Percentiles rank a stretch among this genome's conserved stretches.
phyloP scores from a whole-genome alignment of 2,113 vertebrate species.

The rat (Rattus norvegicus) region GRCr8 NC_086033.1:17281501-17282000 shows the following conservation, averaged over 20 bases:
- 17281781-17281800: too few species aligned
- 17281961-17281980: neutral
- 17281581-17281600: neutral
- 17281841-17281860: too few species aligned
- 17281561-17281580: neutral
- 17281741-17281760: too few species aligned
- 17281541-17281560: neutral
- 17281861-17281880: neutral
- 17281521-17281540: neutral
- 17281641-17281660: too few species aligned
- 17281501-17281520: neutral
- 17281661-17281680: too few species aligned
- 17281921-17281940: constrained; percentile 28
- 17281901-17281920: constrained; percentile 13
- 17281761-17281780: too few species aligned
- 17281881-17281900: neutral
- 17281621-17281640: constrained; percentile 8
- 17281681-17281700: too few species aligned
- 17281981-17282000: neutral
- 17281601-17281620: neutral
- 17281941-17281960: neutral
- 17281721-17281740: too few species aligned
- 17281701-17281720: too few species aligned
- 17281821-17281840: too few species aligned
- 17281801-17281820: too few species aligned